These are phyloP conservation scores for Myocastor coypus DNA, from an alignment of 2,113 vertebrate genomes.

Conservation along the genomic window DNA sequence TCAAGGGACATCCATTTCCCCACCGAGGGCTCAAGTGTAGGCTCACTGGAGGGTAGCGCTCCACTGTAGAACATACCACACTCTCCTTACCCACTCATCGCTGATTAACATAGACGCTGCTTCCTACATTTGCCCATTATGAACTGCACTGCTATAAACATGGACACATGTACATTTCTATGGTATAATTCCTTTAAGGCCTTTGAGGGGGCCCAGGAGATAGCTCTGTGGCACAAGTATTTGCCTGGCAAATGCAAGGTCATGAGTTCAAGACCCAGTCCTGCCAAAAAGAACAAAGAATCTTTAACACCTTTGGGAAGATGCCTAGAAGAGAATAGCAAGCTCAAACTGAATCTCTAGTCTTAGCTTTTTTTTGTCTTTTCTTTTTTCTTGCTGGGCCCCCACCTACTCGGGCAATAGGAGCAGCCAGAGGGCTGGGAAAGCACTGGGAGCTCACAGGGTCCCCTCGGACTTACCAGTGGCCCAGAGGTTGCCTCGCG, in stretches of 20 bases:
- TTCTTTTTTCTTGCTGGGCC: too few species aligned
- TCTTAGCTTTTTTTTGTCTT: neutral
- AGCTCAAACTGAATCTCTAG: neutral
- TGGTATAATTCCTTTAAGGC: neutral
- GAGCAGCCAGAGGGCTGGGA: neutral
- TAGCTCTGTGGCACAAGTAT: too few species aligned
- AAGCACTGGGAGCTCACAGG: neutral
- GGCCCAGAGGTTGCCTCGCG: conserved; percentile 94
- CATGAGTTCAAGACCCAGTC: too few species aligned
- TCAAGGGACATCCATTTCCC: neutral
- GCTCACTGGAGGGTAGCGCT: neutral
- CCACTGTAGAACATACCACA: neutral
- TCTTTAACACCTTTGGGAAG: neutral
- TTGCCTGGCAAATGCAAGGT: too few species aligned
- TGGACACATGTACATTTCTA: neutral
- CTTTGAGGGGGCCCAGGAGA: neutral
- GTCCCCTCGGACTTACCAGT: conserved; percentile 87
- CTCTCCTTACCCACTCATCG: neutral
- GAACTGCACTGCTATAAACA: neutral
- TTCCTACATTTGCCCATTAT: neutral
- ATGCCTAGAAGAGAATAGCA: neutral
- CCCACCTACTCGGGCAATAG: neutral
- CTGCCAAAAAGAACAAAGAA: neutral
- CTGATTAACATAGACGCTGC: neutral
- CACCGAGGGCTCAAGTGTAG: neutral